phyloP scores from a whole-genome alignment of 1,140 invertebrate genomes.

The Rhynchophorus ferrugineus region DNA sequence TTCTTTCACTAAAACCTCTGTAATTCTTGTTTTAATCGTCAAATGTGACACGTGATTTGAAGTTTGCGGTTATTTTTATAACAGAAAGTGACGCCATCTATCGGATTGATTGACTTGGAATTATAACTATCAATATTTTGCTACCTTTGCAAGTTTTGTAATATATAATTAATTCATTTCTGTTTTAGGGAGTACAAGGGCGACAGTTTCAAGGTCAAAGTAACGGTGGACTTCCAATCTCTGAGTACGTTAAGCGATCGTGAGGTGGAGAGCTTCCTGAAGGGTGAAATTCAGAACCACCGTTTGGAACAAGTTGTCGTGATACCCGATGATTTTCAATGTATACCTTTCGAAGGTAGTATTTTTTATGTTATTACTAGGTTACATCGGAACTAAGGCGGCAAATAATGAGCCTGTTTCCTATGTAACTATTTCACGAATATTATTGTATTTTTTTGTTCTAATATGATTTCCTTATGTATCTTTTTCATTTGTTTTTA shows the following conservation, averaged over 20 bases:
- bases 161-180: background rate
- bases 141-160: background rate
- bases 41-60: too few species aligned
- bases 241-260: conserved; percentile 37
- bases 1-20: too few species aligned
- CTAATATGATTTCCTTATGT: conserved; percentile 19
- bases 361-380: background rate
- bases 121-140: background rate
- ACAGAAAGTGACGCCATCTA: too few species aligned
- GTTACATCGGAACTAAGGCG: background rate
- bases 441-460: conserved; percentile 5
- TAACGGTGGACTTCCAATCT: conserved; percentile 44
- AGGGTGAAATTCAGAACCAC: conserved; percentile 37
- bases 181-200: conserved; percentile 29
- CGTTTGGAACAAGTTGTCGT: conserved; percentile 31
- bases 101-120: too few species aligned
- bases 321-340: conserved; percentile 42
- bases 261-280: conserved; percentile 37
- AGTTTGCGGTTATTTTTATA: too few species aligned
- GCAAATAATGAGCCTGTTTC: background rate
- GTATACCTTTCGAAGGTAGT: conserved; percentile 44
- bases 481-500: conserved; percentile 18
- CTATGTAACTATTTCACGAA: background rate
- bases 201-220: conserved; percentile 33
- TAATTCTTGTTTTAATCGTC: too few species aligned